These are phyloP conservation scores for Ectemnius cavifrons DNA, from an alignment of 2,888 invertebrate genomes.

Conservation along the genomic window DNA sequence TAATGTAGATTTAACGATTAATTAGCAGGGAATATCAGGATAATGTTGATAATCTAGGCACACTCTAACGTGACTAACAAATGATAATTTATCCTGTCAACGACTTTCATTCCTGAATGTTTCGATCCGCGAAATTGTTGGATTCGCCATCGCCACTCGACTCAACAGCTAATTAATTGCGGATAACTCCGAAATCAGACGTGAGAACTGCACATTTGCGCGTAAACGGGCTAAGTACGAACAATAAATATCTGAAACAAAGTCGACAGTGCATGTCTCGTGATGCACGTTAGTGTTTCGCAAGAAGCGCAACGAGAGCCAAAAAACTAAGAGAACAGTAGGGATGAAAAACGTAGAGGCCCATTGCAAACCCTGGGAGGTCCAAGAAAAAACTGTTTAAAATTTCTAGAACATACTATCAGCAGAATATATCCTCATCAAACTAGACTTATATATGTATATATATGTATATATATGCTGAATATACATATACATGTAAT, in stretches of 20 bases:
- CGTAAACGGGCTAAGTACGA: slow-evolving; percentile 57
- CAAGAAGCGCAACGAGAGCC: slow-evolving; percentile 63
- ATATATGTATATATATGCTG: slow-evolving; percentile 45
- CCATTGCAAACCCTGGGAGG: slow-evolving; percentile 42
- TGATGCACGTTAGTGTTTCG: slow-evolving; percentile 64
- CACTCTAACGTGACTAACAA: too few species aligned
- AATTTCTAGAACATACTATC: slow-evolving; percentile 56
- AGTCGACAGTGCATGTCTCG: slow-evolving; percentile 61
- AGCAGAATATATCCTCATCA: slow-evolving; percentile 53
- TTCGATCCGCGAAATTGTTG: too few species aligned
- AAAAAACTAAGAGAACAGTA: slow-evolving; percentile 55
- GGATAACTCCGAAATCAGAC: too few species aligned
- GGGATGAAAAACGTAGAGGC: slow-evolving; percentile 44
- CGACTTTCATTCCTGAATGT: too few species aligned
- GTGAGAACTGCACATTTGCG: slow-evolving; percentile 41
- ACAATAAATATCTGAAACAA: slow-evolving; percentile 61
- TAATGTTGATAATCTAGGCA: too few species aligned
- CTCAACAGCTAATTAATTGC: too few species aligned
- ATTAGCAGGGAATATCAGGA: too few species aligned
- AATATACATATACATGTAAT: slow-evolving; percentile 42
- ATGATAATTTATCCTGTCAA: too few species aligned
- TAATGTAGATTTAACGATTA: too few species aligned
- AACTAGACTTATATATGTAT: slow-evolving; percentile 19
- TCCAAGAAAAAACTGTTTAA: slow-evolving; percentile 35
- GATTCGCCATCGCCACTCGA: too few species aligned